Evolutionary conservation across 2,113 vertebrate species (phyloP), one percentile per base, ranked within the genome.

Genomic region (Amblyopsis rosae): DNA sequence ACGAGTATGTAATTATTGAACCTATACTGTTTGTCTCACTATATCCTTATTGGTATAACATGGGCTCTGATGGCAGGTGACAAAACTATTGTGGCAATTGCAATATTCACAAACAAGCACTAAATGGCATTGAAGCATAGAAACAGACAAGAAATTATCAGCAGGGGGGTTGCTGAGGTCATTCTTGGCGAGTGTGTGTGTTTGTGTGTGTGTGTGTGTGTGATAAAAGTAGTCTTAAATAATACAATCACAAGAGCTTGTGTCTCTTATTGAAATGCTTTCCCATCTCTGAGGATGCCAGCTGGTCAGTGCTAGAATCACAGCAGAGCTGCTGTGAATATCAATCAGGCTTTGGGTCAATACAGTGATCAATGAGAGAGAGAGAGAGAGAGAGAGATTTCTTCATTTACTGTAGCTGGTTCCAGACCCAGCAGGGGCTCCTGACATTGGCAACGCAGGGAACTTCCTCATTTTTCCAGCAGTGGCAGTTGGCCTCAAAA

Each of bases 231-330:
- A 67, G 51, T 51, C 35, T 56, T 49, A 6, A 55, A 59, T 26
- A 81, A 5, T 12, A 53, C 26, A 41, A 50, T 62, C 65, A 66
- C 76, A 75, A 77, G 59, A 57, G 54, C 45, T 56, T 65, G 13
- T 4, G 76, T 35, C 62, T 75, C 1, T 1, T 67, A 70, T 70
- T 77, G 80, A 80, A 71, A 62, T 54, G 56, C 74, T 74, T 48
- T 81, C 67, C 75, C 82, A 72, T 75, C 75, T 76, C 71, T 50
- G 47, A 83, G 74, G 67, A 68, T 82, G 80, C 80, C 77, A 84
- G 79, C 54, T 65, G 70, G 55, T 70, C 79, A 58, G 62, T 57
- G 63, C 69, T 71, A 83, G 74, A 81, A 73, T 65, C 65, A 62
- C 55, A 1, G 0, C 59, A 69, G 68, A 72, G 76, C 61, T 73